These are phyloP conservation scores for Lithobius niger DNA, from an alignment of 1,140 invertebrate genomes.

Conservation along the genomic window DNA sequence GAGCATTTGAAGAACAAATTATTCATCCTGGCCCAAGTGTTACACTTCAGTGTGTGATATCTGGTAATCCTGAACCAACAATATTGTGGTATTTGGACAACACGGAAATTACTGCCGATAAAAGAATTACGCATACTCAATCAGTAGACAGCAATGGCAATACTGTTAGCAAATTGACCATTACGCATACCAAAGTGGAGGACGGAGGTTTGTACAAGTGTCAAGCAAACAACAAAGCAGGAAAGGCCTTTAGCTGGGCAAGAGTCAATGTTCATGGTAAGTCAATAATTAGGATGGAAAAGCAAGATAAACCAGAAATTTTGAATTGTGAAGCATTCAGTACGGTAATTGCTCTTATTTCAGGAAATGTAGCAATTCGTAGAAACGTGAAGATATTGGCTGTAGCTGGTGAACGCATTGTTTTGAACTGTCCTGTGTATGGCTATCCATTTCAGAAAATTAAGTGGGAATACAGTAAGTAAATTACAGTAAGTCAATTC, in stretches of 20 bases:
- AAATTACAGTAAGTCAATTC: too few species aligned
- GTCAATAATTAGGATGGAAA: too few species aligned
- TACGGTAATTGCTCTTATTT: too few species aligned
- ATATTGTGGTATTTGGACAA: slow-evolving; percentile 5
- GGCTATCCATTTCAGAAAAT: too few species aligned
- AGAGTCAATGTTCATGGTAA: slow-evolving; percentile 11
- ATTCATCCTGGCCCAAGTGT: neutral
- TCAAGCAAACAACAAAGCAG: slow-evolving; percentile 47
- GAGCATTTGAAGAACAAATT: slow-evolving; percentile 1
- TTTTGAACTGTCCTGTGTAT: too few species aligned
- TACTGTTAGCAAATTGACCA: slow-evolving; percentile 1
- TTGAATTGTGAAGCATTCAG: too few species aligned
- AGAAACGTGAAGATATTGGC: too few species aligned
- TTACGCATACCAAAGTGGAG: slow-evolving; percentile 16
- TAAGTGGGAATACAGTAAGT: too few species aligned
- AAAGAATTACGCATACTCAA: neutral
- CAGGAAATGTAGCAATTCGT: too few species aligned
- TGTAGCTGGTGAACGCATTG: too few species aligned
- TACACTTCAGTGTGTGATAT: neutral
- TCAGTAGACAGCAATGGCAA: neutral
- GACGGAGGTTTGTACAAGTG: slow-evolving; percentile 69
- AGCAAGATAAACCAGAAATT: too few species aligned
- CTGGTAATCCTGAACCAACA: neutral
- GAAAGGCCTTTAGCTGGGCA: neutral
- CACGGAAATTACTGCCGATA: neutral